A percentile compares a stretch with the other conserved stretches of the same genome.
These are phyloP conservation scores for Myotis planiceps DNA, from an alignment of 2,797 vertebrate species.

Conservation along the genomic window DNA sequence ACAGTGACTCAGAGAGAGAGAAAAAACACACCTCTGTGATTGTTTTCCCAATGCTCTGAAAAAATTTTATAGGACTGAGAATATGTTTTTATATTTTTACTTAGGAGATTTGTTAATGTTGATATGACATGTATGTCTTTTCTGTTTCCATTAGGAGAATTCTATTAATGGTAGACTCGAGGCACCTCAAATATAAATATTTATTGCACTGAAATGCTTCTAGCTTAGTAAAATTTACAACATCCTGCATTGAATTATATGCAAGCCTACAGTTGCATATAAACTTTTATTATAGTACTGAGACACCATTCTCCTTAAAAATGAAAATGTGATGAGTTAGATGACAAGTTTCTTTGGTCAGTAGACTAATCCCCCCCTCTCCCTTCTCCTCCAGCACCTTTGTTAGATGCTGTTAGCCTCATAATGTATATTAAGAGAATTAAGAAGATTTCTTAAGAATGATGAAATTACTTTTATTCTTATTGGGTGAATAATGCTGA, in stretches of 20 bases:
- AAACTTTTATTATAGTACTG: background rate
- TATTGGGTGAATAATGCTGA: background rate
- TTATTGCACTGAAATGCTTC: slow-evolving; percentile 1
- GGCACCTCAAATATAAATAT: background rate
- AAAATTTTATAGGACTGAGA: background rate
- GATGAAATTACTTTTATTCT: background rate
- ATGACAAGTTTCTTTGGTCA: background rate
- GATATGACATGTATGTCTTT: background rate
- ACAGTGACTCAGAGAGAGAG: background rate
- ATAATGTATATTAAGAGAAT: background rate
- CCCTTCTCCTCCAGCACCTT: background rate
- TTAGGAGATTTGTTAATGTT: background rate
- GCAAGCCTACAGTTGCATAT: background rate
- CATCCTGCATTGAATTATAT: background rate
- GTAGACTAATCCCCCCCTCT: background rate
- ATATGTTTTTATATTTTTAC: slow-evolving; percentile 36
- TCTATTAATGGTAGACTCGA: background rate
- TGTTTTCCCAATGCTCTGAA: slow-evolving; percentile 2
- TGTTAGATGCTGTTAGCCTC: background rate
- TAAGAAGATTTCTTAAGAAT: background rate
- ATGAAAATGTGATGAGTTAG: slow-evolving; percentile 19
- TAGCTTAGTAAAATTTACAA: background rate
- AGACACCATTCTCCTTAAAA: background rate
- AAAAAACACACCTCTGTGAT: background rate
- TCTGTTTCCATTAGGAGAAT: background rate